Conservation (phyloP, 37 sponge, comb jelly and placozoan genomes). For the Ephydatia muelleri region DNA sequence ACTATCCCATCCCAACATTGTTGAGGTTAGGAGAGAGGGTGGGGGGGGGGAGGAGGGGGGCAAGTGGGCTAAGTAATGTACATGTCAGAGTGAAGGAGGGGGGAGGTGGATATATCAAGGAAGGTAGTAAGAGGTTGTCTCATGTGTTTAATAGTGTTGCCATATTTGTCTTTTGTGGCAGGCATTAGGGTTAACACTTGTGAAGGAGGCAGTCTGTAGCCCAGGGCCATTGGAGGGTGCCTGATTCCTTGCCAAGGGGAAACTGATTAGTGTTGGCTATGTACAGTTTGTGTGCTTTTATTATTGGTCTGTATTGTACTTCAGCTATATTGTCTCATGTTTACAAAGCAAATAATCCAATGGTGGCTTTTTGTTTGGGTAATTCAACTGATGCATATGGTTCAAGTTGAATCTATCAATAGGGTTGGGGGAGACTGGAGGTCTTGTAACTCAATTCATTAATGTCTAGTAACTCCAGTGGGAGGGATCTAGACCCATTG, state of each 20-base stretch:
- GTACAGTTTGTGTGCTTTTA: neutral
- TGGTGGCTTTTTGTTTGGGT: neutral
- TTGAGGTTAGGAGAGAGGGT: conserved; percentile 49
- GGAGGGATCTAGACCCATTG: too few relatives aligned
- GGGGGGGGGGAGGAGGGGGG: neutral
- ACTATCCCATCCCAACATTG: conserved; percentile 84
- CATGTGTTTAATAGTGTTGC: too few relatives aligned
- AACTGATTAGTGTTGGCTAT: neutral
- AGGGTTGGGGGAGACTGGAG: neutral
- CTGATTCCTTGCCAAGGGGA: too few relatives aligned
- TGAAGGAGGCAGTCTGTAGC: too few relatives aligned
- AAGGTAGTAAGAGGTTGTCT: too few relatives aligned
- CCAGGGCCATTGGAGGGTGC: too few relatives aligned
- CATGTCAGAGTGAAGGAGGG: too few relatives aligned
- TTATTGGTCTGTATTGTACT: neutral
- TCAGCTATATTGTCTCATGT: neutral
- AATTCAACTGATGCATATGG: neutral
- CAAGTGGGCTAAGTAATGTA: too few relatives aligned
- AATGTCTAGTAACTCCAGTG: too few relatives aligned
- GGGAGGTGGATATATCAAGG: too few relatives aligned
- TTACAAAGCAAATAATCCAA: neutral
- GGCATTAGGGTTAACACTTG: too few relatives aligned
- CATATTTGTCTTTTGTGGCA: too few relatives aligned
- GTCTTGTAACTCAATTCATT: neutral
- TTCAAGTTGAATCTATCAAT: neutral